Evolutionary conservation across 2,113 vertebrate species (phyloP).

Genomic region (Leiothrix lutea): DNA sequence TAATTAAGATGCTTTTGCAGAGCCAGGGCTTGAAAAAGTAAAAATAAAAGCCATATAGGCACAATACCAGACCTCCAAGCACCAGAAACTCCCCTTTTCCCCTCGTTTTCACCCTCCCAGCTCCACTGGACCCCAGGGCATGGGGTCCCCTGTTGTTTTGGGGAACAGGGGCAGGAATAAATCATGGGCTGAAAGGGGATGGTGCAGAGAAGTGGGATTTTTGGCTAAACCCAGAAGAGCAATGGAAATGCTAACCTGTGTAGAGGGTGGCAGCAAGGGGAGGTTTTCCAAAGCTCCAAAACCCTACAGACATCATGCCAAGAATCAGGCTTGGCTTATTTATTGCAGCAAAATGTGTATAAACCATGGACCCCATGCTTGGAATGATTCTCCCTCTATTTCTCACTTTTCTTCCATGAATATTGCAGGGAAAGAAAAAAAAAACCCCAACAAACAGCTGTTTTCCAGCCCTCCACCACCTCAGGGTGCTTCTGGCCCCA

Average conservation of each 20-base stretch:
- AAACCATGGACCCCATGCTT: fast-evolving
- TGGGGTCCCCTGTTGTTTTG: fast-evolving
- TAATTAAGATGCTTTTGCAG: constrained; percentile 49
- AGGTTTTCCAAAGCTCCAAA: neutral
- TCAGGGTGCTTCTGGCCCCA: neutral
- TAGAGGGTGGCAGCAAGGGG: neutral
- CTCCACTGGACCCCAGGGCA: fast-evolving
- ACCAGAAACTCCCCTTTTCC: neutral
- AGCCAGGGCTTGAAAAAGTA: constrained; percentile 43
- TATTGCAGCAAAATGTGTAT: neutral
- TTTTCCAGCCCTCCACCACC: neutral
- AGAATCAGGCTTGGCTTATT: neutral
- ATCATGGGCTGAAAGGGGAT: neutral
- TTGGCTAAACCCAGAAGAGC: neutral
- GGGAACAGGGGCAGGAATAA: neutral
- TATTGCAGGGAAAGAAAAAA: neutral
- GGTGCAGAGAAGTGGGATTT: neutral
- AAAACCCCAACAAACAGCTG: neutral
- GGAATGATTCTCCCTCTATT: neutral
- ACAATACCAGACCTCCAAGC: neutral
- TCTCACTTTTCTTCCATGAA: neutral
- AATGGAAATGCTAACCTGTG: neutral
- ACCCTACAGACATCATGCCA: fast-evolving
- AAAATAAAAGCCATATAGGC: constrained; percentile 41
- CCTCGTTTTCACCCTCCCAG: neutral